phyloP scores from a whole-genome alignment of 1,140 invertebrate species.

The Diabrotica undecimpunctata region DNA sequence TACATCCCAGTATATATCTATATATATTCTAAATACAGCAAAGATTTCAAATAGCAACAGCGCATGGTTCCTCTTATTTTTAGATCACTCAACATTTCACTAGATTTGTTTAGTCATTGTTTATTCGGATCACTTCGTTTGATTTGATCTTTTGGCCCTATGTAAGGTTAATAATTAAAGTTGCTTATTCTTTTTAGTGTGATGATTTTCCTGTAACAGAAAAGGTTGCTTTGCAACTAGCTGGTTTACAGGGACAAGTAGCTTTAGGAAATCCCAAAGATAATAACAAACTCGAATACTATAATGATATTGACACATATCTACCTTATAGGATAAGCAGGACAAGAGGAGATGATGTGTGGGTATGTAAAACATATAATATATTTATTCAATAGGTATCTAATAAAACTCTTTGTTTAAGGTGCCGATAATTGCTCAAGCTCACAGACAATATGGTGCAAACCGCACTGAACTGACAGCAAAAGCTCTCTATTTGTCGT shows the following conservation, averaged over 20 bases:
- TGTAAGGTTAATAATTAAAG: no score
- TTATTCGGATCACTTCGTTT: no score
- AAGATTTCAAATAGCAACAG: no score
- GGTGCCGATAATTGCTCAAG: constrained; percentile 81
- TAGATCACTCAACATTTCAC: no score
- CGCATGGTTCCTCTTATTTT: no score
- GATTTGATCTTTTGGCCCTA: no score
- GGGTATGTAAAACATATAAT: constrained; percentile 51
- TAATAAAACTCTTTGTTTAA: constrained; percentile 29
- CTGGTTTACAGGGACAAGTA: constrained; percentile 91
- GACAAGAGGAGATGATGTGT: constrained; percentile 71
- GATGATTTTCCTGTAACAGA: constrained; percentile 94
- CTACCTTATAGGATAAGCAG: constrained; percentile 73
- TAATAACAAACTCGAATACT: constrained; percentile 66
- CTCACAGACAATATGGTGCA: constrained; percentile 84
- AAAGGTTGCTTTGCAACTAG: constrained; percentile 89
- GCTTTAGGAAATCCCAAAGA: constrained; percentile 82
- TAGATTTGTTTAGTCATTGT: no score
- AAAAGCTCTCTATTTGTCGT: constrained; percentile 90
- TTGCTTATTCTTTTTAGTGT: constrained; percentile 56
- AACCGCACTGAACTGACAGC: constrained; percentile 87
- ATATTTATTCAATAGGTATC: no score
- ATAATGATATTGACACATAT: constrained; percentile 76
- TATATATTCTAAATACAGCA: no score
- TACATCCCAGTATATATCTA: no score